Evolutionary conservation across 2,797 vertebrate genomes (phyloP).

Genomic region (Sebastes itinus): DNA sequence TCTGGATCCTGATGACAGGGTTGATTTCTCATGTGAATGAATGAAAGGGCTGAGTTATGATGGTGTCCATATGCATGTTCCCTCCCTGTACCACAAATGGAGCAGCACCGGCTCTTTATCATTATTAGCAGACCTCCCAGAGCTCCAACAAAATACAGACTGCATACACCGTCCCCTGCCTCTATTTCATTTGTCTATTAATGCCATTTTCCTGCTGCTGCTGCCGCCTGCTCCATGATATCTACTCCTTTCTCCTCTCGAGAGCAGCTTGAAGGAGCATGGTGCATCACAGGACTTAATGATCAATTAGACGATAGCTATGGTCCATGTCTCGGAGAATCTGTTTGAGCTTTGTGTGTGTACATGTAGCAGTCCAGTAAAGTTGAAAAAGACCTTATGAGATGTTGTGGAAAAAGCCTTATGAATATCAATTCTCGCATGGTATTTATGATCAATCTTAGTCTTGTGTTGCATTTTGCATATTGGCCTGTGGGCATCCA

Average conservation of each 20-base stretch:
- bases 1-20: slow-evolving; percentile 66
- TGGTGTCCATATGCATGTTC: slow-evolving; percentile 59
- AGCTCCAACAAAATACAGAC: slow-evolving; percentile 49
- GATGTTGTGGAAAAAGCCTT: slow-evolving; percentile 31
- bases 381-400: slow-evolving; percentile 18
- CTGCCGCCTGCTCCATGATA: slow-evolving; percentile 17
- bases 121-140: slow-evolving; percentile 68
- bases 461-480: slow-evolving; percentile 44
- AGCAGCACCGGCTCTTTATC: slow-evolving; percentile 64
- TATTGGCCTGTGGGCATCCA: slow-evolving; percentile 20
- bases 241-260: slow-evolving; percentile 20
- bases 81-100: slow-evolving; percentile 60
- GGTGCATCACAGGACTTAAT: slow-evolving; percentile 63
- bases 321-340: slow-evolving; percentile 31
- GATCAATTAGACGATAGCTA: slow-evolving; percentile 47
- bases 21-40: slow-evolving; percentile 71
- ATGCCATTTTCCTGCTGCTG: slow-evolving; percentile 49
- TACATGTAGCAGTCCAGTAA: slow-evolving; percentile 31
- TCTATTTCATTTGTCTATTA: slow-evolving; percentile 67
- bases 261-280: slow-evolving; percentile 34
- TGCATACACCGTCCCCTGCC: slow-evolving; percentile 28
- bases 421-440: slow-evolving; percentile 24
- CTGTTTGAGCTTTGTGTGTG: slow-evolving; percentile 41
- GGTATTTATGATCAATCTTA: slow-evolving; percentile 31
- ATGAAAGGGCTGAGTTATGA: slow-evolving; percentile 67